A percentile compares a stretch with the other conserved stretches of the same genome.
Conservation (phyloP, 2,113 vertebrate species). For the Zosterops borbonicus region DNA sequence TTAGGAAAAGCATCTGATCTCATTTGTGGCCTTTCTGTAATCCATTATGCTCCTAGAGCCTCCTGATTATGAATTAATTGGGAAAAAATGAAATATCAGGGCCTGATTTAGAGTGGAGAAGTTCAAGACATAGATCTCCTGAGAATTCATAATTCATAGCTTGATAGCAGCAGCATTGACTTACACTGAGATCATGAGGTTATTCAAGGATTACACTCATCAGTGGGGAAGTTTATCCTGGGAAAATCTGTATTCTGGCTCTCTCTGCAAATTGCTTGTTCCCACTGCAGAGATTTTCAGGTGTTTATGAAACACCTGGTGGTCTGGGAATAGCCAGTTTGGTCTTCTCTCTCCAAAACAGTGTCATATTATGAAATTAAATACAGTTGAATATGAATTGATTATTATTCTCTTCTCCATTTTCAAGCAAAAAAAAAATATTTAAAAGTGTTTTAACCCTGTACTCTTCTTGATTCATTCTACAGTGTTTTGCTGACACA, state of each 20-base stretch:
- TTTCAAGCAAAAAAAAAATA: background rate
- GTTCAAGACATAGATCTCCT: background rate
- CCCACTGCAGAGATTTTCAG: background rate
- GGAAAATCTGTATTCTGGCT: background rate
- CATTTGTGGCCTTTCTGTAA: background rate
- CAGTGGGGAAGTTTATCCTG: background rate
- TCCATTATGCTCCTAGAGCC: background rate
- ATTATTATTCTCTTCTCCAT: background rate
- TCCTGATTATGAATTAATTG: background rate
- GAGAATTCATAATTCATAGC: background rate
- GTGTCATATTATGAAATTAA: background rate
- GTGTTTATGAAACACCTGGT: background rate
- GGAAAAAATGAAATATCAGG: background rate
- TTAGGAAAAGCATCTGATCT: background rate
- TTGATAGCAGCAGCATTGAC: background rate
- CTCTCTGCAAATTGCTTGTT: background rate
- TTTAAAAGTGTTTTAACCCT: background rate
- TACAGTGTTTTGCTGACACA: background rate
- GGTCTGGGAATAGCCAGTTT: background rate
- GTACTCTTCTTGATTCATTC: background rate
- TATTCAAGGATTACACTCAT: background rate
- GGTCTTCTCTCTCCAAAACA: background rate
- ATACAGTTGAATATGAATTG: background rate
- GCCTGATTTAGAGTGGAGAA: background rate
- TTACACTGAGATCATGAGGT: background rate